These are phyloP conservation scores for Plodia interpunctella DNA, from an alignment of 1,140 invertebrate species.

Conservation along the genomic window DNA sequence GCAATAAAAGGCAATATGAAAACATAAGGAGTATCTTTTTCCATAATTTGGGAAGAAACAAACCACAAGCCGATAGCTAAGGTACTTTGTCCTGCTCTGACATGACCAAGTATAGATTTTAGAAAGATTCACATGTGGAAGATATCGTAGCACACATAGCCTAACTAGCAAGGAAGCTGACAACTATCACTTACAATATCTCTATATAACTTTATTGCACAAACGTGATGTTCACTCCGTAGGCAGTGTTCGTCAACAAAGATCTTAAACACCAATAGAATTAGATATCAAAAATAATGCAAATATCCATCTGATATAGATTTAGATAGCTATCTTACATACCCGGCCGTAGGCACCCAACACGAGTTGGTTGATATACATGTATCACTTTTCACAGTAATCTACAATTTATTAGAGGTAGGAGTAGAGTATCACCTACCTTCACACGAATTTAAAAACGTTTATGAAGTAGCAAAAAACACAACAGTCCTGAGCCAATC, in stretches of 20 bases:
- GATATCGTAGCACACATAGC: not conserved
- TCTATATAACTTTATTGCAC: constrained; percentile 29
- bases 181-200: constrained; percentile 7
- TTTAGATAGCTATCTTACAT: constrained; percentile 29
- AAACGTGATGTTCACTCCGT: constrained; percentile 27
- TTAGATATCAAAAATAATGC: constrained; percentile 50
- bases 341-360: constrained; percentile 21
- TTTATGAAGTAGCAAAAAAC: not conserved
- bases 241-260: constrained; percentile 37
- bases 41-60: not conserved
- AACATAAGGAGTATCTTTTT: not conserved
- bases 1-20: not conserved
- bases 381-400: not conserved
- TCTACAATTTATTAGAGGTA: not conserved
- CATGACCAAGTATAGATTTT: not conserved
- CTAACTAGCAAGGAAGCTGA: not conserved
- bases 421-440: constrained; percentile 6
- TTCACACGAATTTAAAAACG: not conserved
- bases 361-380: not conserved
- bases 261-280: constrained; percentile 36
- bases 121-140: not conserved
- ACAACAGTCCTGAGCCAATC: not conserved
- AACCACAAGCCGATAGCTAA: not conserved
- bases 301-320: constrained; percentile 29
- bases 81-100: not conserved